Evolutionary conservation across 2,113 vertebrate genomes (phyloP), one percentile per base, ranked within the genome.

Genomic region (Ptilonorhynchus violaceus): DNA sequence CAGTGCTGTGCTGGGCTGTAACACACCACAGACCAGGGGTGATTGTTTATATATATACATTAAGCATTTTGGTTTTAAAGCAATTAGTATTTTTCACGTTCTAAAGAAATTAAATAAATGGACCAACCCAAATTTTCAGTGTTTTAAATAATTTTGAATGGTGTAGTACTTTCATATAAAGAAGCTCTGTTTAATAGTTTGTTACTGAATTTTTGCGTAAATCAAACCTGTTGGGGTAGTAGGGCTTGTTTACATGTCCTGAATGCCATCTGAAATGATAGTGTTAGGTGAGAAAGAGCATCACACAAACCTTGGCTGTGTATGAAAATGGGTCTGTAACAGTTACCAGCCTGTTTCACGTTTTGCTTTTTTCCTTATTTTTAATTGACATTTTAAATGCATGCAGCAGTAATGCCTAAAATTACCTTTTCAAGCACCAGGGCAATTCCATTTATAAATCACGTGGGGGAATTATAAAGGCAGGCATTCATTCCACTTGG

Each of bases 361-460:
- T 47, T 68, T 87, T 73, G 4, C 16, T n/a, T 37, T 85, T 82
- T 92, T 80, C 52, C 66, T 90, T 95, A 33, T 88, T 96, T 97
- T 95, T 95, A 96, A 97, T 94, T 93, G 52, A 52, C 55, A 69
- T 97, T 97, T 94, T 96, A 96, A 97, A 92, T 67, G 41, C 88
- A 52, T 84, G 73, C 47, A 74, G 68, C 89, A 85, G 52, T 81
- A 85, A 92, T 94, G 66, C 59, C 89, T 95, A 74, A 88, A 95
- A 94, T 82, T 92, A 86, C 67, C 64, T 93, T 92, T 95, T 91
- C 88, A 87, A 97, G 52, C 95, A 92, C 91, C 85, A 93, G 93
- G 88, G 83, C 52, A 85, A n/a, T 94, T 97, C 90, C 67, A 78
- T 95, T 96, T 79, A 15, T 73, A 95, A 95, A 85, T 95, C 67